Evolutionary conservation across 2,797 vertebrate species (phyloP), one percentile per base, ranked within the genome.

Genomic region (Lophura swinhoii): DNA sequence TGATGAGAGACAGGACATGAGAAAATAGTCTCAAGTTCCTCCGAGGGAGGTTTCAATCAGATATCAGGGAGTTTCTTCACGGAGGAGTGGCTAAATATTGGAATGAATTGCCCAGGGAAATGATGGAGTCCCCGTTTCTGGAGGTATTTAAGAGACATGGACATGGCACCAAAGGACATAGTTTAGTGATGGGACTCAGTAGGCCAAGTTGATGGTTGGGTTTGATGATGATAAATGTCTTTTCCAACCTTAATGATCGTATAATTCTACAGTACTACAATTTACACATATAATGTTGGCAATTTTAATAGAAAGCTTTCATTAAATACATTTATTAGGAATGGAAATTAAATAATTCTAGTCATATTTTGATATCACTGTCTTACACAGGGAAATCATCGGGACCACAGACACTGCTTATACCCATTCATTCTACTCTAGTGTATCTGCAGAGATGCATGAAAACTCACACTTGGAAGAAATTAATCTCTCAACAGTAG

Each of bases 381-480:
- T 70, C 63, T 69, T 88, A 49, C 67, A 59, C 73, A 43, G 46
- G 21, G 33, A 87, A 72, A 82, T 56, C 66, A 70, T 84, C 66
- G 66, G 56, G 41, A 37, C 79, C 86, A 79, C 33, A 80, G 28
- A 23, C 24, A 35, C 53, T 69, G 53, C 10, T 74, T 39, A 10
- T 63, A 10, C 20, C 20, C 7, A 3, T 80, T 83, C 33, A 21
- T 64, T 82, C 62, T 64, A 6, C 72, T 93, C 67, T 64, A 53
- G 64, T 53, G 82, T 73, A 87, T 84, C 82, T 78, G 82, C 82
- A 87, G 92, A 96, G 31, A 91, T 78, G 39, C 70, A 83, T 31
- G 82, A 93, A 96, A 95, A 37, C 62, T 94, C 93, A 84, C 87
- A 88, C 89, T 97, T 96, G 63, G 85, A 97, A 88, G 91, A 96